Percentiles rank a stretch among this genome's conserved stretches.
Evolutionary conservation across 2,797 vertebrate genomes (phyloP).

Genomic region (Ibycter americanus): DNA sequence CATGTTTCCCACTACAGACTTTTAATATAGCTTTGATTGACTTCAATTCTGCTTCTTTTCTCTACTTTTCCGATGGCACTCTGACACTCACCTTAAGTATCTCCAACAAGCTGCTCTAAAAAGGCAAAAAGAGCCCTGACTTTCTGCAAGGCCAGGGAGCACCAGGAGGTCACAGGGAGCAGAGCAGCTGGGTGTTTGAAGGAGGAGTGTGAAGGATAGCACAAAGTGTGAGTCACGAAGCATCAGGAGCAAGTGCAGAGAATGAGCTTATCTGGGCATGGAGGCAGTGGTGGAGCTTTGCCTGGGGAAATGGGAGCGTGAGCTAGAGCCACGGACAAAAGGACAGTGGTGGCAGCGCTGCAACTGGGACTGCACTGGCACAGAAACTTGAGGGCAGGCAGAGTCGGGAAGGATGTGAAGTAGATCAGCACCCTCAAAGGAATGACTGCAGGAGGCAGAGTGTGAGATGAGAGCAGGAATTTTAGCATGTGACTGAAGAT

Average conservation of each 20-base stretch:
- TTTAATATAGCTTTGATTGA: background rate
- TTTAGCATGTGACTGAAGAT: background rate
- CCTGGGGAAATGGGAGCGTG: background rate
- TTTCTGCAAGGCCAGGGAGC: background rate
- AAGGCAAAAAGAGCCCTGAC: background rate
- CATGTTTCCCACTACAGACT: background rate
- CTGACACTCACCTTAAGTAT: background rate
- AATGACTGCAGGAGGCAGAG: background rate
- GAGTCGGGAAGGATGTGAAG: background rate
- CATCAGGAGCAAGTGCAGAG: background rate
- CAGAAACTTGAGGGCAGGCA: background rate
- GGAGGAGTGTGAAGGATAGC: background rate
- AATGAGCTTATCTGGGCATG: fast-evolving
- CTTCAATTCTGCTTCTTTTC: background rate
- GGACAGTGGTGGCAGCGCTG: background rate
- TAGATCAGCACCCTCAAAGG: background rate
- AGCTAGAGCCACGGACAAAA: background rate
- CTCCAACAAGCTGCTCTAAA: background rate
- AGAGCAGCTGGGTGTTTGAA: background rate
- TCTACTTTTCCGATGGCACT: background rate
- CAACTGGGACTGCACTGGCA: fast-evolving
- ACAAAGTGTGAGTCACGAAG: background rate
- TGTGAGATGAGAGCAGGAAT: background rate
- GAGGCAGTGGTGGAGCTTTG: background rate
- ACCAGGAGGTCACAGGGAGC: background rate